Evolutionary conservation across 2,113 vertebrate species (phyloP), one percentile per base, ranked within the genome.

Genomic region (Sminthopsis crassicaudata): DNA sequence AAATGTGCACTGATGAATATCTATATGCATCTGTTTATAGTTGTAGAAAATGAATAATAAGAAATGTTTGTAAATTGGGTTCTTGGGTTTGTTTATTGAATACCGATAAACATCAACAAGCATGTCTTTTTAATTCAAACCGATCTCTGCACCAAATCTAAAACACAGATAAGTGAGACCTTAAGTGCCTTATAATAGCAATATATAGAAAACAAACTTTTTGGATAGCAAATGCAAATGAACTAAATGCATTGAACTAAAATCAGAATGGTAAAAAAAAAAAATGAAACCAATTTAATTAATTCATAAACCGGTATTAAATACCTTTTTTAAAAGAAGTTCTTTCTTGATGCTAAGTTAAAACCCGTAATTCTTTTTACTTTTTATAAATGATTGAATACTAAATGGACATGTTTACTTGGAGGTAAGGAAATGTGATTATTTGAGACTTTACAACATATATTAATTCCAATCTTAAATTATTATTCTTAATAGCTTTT

Each of bases 161-260:
- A 93, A 90, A 94, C 95, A 55, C 42, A 52, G 91, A 90, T 94
- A 10, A 94, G 51, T 91, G 46, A 95, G 92, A 93, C 55, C 90
- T 55, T 92, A 91, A 92, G 88, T 95, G 84, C 46, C 96, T 53
- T 90, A 27, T 91, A 90, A 97, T 42, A 96, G 92, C 96, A 95
- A 93, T 92, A 90, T 57, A 90, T 97, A 55, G 94, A 91, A 95
- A 95, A 93, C 88, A 93, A 97, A 98, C 96, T 98, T 98, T 92
- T 50, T 90, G 60, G 93, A 46, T 46, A 67, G 76, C 84, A 94
- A 93, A 60, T 96, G 22, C n/a, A 95, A 93, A 97, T 94, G 19
- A 51, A 50, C 67, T 60, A 52, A 42, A 27, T 48, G 48, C 46
- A 48, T 92, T 94, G 42, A 95, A 94, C 96, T 94, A 54, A 96